These are phyloP conservation scores for Microplitis manilae DNA, from an alignment of 2,888 invertebrate genomes.

Conservation along the genomic window DNA sequence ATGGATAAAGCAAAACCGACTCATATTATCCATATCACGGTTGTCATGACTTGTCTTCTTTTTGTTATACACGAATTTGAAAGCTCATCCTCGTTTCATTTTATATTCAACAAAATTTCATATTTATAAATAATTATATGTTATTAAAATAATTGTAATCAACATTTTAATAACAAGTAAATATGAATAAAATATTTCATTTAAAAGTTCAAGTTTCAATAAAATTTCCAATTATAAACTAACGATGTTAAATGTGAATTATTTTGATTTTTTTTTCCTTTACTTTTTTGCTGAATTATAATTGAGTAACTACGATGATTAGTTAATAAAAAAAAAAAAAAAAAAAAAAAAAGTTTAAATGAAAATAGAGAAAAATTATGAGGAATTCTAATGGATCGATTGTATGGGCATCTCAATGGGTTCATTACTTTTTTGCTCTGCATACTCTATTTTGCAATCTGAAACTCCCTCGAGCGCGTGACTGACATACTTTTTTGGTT, in stretches of 20 bases:
- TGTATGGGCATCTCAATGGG: slow-evolving; percentile 7
- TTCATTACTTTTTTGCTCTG: slow-evolving; percentile 17
- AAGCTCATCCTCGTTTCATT: not conserved
- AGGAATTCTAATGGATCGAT: not conserved
- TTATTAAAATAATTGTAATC: no score
- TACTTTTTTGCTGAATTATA: not conserved
- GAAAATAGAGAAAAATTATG: not conserved
- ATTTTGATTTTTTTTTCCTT: not conserved
- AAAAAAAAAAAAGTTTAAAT: not conserved
- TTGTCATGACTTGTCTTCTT: not conserved
- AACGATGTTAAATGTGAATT: not conserved
- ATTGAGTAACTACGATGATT: not conserved
- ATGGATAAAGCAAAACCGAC: slow-evolving; percentile 47
- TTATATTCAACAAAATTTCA: not conserved
- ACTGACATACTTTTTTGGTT: slow-evolving; percentile 30
- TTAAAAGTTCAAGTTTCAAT: not conserved
- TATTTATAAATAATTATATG: no score
- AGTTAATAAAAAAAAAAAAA: not conserved
- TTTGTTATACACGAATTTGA: not conserved
- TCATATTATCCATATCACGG: not conserved
- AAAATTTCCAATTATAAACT: not conserved
- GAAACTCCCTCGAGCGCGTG: slow-evolving; percentile 24
- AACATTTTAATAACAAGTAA: no score
- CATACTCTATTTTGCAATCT: slow-evolving; percentile 26
- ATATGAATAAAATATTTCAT: no score